These are phyloP conservation scores for Busseola fusca DNA, from an alignment of 2,888 invertebrate species.

Conservation along the genomic window DNA sequence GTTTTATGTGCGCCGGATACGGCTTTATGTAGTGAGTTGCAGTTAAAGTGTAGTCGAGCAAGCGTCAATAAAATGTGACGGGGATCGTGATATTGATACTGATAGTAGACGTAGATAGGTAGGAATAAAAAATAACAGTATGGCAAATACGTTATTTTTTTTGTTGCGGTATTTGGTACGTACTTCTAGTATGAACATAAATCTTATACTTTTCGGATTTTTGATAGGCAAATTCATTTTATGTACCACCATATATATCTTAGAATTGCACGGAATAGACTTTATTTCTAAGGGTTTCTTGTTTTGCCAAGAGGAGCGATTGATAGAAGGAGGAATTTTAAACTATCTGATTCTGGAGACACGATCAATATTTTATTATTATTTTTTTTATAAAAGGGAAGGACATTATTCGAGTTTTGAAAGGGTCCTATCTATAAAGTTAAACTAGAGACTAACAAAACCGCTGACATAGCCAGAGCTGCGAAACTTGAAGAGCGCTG, in stretches of 20 bases:
- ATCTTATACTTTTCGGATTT: neutral
- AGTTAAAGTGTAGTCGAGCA: slow-evolving; percentile 51
- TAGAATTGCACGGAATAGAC: neutral
- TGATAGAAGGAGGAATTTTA: neutral
- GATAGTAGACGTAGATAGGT: neutral
- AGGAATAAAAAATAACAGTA: neutral
- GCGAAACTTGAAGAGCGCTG: slow-evolving; percentile 45
- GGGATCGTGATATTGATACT: slow-evolving; percentile 11
- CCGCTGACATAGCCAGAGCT: slow-evolving; percentile 42
- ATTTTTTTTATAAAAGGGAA: too few relatives aligned
- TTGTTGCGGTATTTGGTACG: neutral
- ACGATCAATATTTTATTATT: neutral
- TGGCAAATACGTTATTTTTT: neutral
- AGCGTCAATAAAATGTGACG: slow-evolving; percentile 20
- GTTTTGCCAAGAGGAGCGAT: neutral
- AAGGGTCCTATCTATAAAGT: slow-evolving; percentile 24
- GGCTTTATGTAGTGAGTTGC: slow-evolving; percentile 50
- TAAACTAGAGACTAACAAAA: slow-evolving; percentile 35
- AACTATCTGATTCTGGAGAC: neutral
- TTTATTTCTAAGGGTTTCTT: neutral
- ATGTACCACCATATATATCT: too few relatives aligned
- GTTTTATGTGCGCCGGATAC: slow-evolving; percentile 59
- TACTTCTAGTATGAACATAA: neutral
- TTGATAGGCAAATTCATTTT: neutral
- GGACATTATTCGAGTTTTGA: neutral